Base-by-base conservation (phyloP, 2,888 invertebrate genomes). In the Sericinus montela region DNA sequence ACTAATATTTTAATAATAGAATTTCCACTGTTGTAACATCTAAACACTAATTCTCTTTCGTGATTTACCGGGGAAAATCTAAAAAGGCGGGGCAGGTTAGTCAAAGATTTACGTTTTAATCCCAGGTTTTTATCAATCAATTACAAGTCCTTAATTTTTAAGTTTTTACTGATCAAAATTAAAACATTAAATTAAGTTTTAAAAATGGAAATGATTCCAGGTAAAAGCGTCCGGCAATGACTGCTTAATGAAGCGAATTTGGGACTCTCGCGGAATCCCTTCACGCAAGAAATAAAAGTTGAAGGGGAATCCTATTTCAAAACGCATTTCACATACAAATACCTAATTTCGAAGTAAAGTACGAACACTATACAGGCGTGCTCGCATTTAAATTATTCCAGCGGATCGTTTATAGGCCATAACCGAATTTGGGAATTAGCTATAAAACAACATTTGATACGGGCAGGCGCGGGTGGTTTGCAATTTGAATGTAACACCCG, bases 361-460 rank as follows among this genome's bases (percentile, higher is more conserved):
- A 83, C 81, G 85, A 80, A 82, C 87, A 83, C 87, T 87, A 86
- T 87, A 86, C 82, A 77, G 78, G 79, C 86, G 80, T 84, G 80
- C 78, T 77, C 85, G 85, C 85, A 80, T 87, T 87, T 88, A 88
- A 87, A 88, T 88, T 88, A 88, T 87, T 85, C 88, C 82, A 77
- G 77, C 80, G 86, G 85, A 88, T 88, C 88, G 88, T 88, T 88
- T 88, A 87, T 88, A 87, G 88, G 86, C 87, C 86, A 88, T 88
- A 88, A 88, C 88, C 75, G 87, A 88, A 88, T 88, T 88, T 87
- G 82, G 87, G 86, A 87, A 88, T 88, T 88, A 88, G 87, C 88
- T 85, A 88, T 88, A 88, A 88, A 88, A 88, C 88, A 88, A 86
- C 88, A 87, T 87, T 87, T 87, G 87, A 87, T 85, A 84, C 84